These are phyloP conservation scores for Agapostemon virescens DNA, from an alignment of 2,888 invertebrate species.

Conservation along the genomic window DNA sequence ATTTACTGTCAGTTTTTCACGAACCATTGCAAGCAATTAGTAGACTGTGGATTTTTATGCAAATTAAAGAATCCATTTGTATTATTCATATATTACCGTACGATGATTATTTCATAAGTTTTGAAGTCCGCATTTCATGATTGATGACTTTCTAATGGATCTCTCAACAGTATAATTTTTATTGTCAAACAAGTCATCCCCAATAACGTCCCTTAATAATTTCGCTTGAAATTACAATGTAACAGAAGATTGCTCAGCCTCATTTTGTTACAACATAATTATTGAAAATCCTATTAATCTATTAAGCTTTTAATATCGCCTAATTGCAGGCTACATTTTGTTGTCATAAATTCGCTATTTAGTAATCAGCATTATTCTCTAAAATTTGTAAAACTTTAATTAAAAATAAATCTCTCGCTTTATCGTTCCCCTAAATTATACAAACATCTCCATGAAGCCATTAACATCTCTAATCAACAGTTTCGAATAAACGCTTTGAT, in stretches of 20 bases:
- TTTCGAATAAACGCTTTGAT: neutral
- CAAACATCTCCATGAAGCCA: neutral
- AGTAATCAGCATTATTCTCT: neutral
- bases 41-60: neutral
- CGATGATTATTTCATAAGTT: no score
- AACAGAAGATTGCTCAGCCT: no score
- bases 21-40: neutral
- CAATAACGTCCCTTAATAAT: no score
- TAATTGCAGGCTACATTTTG: no score
- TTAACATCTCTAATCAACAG: neutral
- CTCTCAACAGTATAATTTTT: no score
- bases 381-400: neutral
- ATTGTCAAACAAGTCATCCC: no score
- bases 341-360: neutral
- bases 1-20: neutral
- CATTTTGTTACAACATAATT: neutral
- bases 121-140: no score
- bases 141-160: no score
- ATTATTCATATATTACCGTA: no score
- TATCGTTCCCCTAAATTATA: neutral
- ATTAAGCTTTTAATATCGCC: neutral
- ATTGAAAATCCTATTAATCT: no score
- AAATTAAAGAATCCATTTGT: no score
- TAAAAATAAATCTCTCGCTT: neutral
- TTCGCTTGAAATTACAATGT: no score